Evolutionary conservation across 1,140 invertebrate species (phyloP).

Genomic region (Copidosoma floridanum): DNA sequence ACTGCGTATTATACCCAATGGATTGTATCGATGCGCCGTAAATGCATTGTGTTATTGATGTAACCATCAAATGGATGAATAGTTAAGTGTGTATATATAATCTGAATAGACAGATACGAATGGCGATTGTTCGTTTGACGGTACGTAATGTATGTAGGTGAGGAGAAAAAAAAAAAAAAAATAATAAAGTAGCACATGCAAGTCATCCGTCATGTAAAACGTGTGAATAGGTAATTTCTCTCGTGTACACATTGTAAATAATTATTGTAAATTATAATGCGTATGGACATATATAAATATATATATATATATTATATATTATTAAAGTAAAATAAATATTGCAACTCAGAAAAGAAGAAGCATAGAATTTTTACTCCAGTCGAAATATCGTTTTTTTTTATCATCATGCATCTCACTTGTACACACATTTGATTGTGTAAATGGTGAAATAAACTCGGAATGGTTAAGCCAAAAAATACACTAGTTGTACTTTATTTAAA

Average conservation of each 20-base stretch:
- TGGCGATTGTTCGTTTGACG: conserved; percentile 1
- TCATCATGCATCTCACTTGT: conserved; percentile 27
- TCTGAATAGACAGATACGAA: no score
- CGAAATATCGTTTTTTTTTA: conserved; percentile 29
- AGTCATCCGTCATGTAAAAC: conserved; percentile 45
- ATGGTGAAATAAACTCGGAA: conserved; percentile 38
- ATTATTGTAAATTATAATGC: conserved; percentile 49
- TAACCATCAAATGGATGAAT: conserved; percentile 22
- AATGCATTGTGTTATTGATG: conserved; percentile 38
- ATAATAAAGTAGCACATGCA: no score
- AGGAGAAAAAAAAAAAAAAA: not conserved
- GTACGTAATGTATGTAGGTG: not conserved
- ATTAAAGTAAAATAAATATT: conserved; percentile 28
- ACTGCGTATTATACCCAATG: conserved; percentile 31
- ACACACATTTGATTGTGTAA: conserved; percentile 35
- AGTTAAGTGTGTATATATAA: no score
- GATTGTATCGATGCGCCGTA: no score
- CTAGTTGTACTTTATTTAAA: no score
- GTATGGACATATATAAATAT: conserved; percentile 51
- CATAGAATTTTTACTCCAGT: conserved; percentile 18
- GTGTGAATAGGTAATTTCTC: conserved; percentile 50
- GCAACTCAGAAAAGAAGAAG: conserved; percentile 9
- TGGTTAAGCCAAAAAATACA: conserved; percentile 15
- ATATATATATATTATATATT: conserved; percentile 38
- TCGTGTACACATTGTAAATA: conserved; percentile 56